A percentile compares a stretch with the other conserved stretches of the same genome.
Evolutionary conservation across 2,797 vertebrate genomes (phyloP).

Genomic region (Brachymystax lenok): DNA sequence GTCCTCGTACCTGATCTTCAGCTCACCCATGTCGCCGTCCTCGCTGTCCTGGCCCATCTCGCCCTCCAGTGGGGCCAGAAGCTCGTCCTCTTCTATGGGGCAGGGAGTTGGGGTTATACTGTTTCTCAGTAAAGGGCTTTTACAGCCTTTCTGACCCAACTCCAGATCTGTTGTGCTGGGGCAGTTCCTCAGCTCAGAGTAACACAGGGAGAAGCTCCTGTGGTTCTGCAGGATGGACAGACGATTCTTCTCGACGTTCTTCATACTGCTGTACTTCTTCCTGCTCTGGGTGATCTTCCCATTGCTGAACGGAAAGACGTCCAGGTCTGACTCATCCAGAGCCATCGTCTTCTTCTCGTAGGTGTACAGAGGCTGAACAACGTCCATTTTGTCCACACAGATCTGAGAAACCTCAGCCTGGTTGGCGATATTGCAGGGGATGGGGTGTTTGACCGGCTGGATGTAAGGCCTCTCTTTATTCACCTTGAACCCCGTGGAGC

Average conservation of each 20-base stretch:
- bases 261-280: slow-evolving; percentile 86
- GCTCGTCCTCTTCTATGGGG: slow-evolving; percentile 57
- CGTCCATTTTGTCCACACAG: slow-evolving; percentile 80
- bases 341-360: slow-evolving; percentile 79
- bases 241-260: slow-evolving; percentile 85
- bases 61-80: slow-evolving; percentile 56
- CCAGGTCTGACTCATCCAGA: slow-evolving; percentile 82
- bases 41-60: slow-evolving; percentile 73
- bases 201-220: slow-evolving; percentile 74
- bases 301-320: slow-evolving; percentile 81
- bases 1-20: slow-evolving; percentile 97
- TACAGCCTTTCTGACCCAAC: slow-evolving; percentile 64
- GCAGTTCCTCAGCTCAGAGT: slow-evolving; percentile 75
- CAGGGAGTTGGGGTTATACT: slow-evolving; percentile 56
- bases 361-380: slow-evolving; percentile 74
- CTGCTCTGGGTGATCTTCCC: slow-evolving; percentile 83
- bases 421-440: slow-evolving; percentile 78
- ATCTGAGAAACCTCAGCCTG: slow-evolving; percentile 81
- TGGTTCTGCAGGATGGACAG: slow-evolving; percentile 77
- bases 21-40: slow-evolving; percentile 89
- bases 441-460: slow-evolving; percentile 84
- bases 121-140: slow-evolving; percentile 63
- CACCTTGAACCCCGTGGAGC: slow-evolving; percentile 84
- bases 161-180: slow-evolving; percentile 69
- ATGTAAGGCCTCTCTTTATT: slow-evolving; percentile 90